Base-by-base conservation (phyloP, 2,888 invertebrate species). In the Meganola albula region DNA sequence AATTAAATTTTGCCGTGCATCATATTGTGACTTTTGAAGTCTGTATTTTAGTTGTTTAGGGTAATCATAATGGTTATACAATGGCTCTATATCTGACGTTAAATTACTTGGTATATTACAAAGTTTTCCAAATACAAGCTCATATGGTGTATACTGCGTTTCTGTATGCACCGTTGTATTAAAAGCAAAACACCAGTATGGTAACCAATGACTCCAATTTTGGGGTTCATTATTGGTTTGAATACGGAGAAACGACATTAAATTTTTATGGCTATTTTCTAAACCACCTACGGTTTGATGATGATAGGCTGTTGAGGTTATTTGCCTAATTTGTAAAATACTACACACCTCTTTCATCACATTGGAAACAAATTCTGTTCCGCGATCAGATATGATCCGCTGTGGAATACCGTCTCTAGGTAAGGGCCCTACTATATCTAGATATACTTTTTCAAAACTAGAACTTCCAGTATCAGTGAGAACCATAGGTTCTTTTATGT, bases 21-120 rank as follows among this genome's bases (percentile, higher is more conserved):
- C 9, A 12, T 25, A 5, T 5, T 13, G 13, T 13, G 25, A 6
- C 9, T 2, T 3, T 11, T 25, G 13, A 9, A 25, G 13, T 4
- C 25, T 12, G n/a, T 13, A 25, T 13, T 12, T 25, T 8, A 25
- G 9, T 13, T 25, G n/a, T 13, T 12, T n/a, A 8, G 13, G 12
- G 9, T 25, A 25, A 25, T 13, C 13, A 2, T 25, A 12, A 6
- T 12, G 9, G 5, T 25, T 25, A 13, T 25, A 25, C 2, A 25
- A 5, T 3, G 25, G 25, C 4, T 25, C 13, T 6, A 25, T 9
- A 8, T 25, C 2, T n/a, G 5, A 7, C 4, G 6, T 13, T 2
- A 25, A 8, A 8, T 13, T 25, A 13, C 25, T 25, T 2, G 25
- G 25, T 25, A 25, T 9, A n/a, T 7, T n/a, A 25, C 25, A 25